Conservation (phyloP, 2,113 vertebrate genomes). For the Clarias magur region DNA sequence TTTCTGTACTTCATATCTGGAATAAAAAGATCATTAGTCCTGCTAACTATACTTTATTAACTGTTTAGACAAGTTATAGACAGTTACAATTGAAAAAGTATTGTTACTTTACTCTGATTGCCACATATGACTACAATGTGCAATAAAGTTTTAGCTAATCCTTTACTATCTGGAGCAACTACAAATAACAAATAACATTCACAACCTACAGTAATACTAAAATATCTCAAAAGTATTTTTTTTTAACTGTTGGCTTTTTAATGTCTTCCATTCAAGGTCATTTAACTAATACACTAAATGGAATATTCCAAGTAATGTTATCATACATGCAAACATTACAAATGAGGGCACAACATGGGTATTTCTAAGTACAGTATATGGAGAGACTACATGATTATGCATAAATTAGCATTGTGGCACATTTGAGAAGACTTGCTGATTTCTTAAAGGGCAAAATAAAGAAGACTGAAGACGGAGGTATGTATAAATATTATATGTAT, state of each 20-base stretch:
- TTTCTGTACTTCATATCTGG: not conserved
- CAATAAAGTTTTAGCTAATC: not conserved
- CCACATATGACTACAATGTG: not conserved
- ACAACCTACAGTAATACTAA: not conserved
- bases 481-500: not conserved
- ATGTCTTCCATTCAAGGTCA: not conserved
- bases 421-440: not conserved
- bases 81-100: not conserved
- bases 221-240: not conserved
- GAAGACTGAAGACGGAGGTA: conserved; percentile 7
- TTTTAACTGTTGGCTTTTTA: not conserved
- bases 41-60: not conserved
- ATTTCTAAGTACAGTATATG: not conserved
- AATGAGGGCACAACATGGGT: conserved; percentile 18
- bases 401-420: conserved; percentile 1
- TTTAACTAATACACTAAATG: not conserved
- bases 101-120: not conserved
- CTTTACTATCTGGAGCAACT: not conserved
- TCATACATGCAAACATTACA: not conserved
- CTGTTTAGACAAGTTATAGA: not conserved
- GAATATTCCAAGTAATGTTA: conserved; percentile 1
- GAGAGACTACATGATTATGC: conserved; percentile 1
- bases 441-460: not conserved
- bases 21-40: not conserved
- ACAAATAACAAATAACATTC: conserved; percentile 3